Percentiles rank a stretch among this genome's conserved stretches.
Conservation (phyloP, 2,888 invertebrate genomes). For the Brachypalpus laphriformis region DNA sequence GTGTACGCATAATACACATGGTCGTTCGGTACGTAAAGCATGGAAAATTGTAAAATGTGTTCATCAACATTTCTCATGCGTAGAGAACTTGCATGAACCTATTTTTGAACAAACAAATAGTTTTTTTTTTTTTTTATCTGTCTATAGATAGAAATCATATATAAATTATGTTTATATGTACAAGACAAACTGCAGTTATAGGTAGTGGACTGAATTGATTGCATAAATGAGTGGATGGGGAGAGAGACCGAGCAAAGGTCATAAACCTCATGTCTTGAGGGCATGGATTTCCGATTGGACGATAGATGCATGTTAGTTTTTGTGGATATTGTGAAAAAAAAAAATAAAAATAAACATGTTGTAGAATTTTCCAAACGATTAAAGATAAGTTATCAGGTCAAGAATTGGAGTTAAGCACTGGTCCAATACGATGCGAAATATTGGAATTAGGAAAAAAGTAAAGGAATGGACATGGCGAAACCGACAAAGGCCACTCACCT, state of each 20-base stretch:
- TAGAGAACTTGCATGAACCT: conserved; percentile 42
- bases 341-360: too few relatives aligned
- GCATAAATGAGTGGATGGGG: conserved; percentile 28
- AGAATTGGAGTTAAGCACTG: too few relatives aligned
- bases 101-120: conserved; percentile 51
- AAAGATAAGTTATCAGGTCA: too few relatives aligned
- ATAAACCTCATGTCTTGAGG: conserved; percentile 19
- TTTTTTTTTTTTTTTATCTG: conserved; percentile 32
- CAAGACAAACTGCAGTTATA: conserved; percentile 9
- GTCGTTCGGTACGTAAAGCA: conserved; percentile 6
- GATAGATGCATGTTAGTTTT: not conserved
- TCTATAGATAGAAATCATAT: conserved; percentile 43
- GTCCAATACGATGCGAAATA: too few relatives aligned
- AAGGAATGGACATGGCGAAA: too few relatives aligned
- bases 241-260: conserved; percentile 25
- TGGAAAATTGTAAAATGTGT: conserved; percentile 34
- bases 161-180: conserved; percentile 10
- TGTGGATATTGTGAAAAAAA: not conserved
- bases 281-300: not conserved
- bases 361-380: not conserved
- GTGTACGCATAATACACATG: not conserved
- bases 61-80: conserved; percentile 36
- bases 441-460: too few relatives aligned
- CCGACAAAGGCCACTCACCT: too few relatives aligned
- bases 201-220: conserved; percentile 22